Evolutionary conservation across 2,888 invertebrate genomes (phyloP), one percentile per base, ranked within the genome.

Genomic region (Agrotis puta): DNA sequence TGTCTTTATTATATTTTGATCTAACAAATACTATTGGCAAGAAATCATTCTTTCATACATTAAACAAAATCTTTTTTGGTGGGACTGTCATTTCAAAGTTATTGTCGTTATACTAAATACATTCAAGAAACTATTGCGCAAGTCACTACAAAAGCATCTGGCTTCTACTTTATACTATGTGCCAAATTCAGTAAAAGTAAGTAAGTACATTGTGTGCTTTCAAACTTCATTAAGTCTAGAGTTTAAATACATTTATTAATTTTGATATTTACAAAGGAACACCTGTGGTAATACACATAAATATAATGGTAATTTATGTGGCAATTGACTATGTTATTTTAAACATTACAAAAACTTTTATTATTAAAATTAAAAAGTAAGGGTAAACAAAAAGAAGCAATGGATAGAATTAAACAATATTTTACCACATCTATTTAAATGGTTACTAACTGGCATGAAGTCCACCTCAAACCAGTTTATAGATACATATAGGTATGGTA

Each of bases 31-130:
- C 79, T 87, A 87, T 83, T 88, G 92, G 92, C 92, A 93, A 92
- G 92, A 91, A 89, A 82, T 83, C 81, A 85, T 68, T 79, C 7
- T 80, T 83, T 78, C 70, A 86, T 83, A 83, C 64, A 77, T 81
- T 87, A 82, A 79, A 74, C 64, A 80, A 87, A 87, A 85, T 86
- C 82, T 63, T 77, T 76, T 88, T 71, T 89, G 92, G 92, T 93
- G 92, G 92, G 93, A 88, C 81, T 83, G 70, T 85, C 73, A 80
- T 84, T 84, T 85, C 82, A 86, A 86, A 79, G 86, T 91, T 92
- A 92, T 90, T 92, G 91, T 92, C 91, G 82, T 80, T 87, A 74
- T 70, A 85, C 85, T 85, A 73, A 77, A 71, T 78, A 83, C 54
- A 63, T 75, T 72, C 64, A 71, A 56, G 24, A 81, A 77, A 78